Evolutionary conservation across 2,113 vertebrate genomes (phyloP), one percentile per base, ranked within the genome.

Genomic region (Pseudolaguvia tuberculata): DNA sequence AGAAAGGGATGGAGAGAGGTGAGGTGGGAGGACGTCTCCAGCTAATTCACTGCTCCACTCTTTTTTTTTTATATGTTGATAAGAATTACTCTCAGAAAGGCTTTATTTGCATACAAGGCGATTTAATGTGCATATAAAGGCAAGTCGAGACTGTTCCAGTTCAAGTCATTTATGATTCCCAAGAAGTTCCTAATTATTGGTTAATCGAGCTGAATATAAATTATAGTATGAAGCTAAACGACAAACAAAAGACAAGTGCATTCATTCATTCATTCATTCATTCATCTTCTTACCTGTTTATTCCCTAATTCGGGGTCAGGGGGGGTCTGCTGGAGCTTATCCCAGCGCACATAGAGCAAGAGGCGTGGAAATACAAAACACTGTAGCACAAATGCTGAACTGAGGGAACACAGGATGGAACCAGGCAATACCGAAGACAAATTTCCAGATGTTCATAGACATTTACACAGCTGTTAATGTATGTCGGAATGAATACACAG

Each of bases 21-120:
- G 42, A 47, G 56, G 56, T 59, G 70, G 56, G 12, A 59, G 70
- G 25, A 50, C 35, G 48, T 27, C 15, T 47, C 15, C 6, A 25
- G 13, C 31, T 29, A 21, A 47, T 48, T 58, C 66, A 52, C 9
- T 51, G 48, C 66, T 25, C 35, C 50, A 21, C n/a, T 17, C 17
- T 23, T 72, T 72, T 58, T 21, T n/a, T 25, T 59, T n/a, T n/a
- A n/a, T n/a, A n/a, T n/a, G n/a, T 29, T 72, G 53, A 18, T 48
- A 57, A 50, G 39, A 59, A 59, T 47, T 25, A 42, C 55, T 27
- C 12, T 9, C 8, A 35, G 29, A 72, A 25, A 27, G 21, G 10
- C 18, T 48, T 25, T 72, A 31, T 59, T 72, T 59, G 18, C 70
- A 48, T 72, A 15, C 17, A 2, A 50, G 25, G 7, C 10, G 6